A percentile compares a stretch with the other conserved stretches of the same genome.
Conservation (phyloP, 2,888 invertebrate species). For the Bellardia bayeri region DNA sequence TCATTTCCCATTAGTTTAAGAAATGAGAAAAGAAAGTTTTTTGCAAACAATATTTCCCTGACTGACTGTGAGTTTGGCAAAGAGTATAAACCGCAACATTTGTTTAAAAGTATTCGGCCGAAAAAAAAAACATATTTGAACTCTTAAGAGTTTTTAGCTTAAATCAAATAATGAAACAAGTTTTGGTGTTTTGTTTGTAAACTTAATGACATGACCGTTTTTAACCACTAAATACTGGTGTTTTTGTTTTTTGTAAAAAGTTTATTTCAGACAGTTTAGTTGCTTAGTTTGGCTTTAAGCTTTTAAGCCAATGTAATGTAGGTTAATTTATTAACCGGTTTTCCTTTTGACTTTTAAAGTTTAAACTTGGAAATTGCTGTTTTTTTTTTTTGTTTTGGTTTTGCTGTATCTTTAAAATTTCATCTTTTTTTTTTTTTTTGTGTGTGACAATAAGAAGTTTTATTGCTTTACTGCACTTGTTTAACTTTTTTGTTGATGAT, state of each 20-base stretch:
- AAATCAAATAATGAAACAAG: constrained; percentile 43
- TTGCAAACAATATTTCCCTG: too few species aligned
- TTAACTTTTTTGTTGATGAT: constrained; percentile 1
- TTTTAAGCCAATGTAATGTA: constrained; percentile 66
- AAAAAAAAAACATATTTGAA: constrained; percentile 48
- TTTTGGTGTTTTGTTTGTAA: constrained; percentile 9
- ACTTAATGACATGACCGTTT: constrained; percentile 36
- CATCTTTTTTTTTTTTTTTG: constrained; percentile 16
- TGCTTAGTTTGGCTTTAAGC: constrained; percentile 27
- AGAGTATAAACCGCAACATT: constrained; percentile 30
- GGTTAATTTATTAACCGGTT: constrained; percentile 73
- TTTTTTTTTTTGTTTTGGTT: constrained; percentile 6
- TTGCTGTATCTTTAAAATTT: constrained; percentile 8
- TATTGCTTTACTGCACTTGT: constrained; percentile 63
- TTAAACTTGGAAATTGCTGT: constrained; percentile 34
- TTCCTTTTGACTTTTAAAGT: constrained; percentile 47
- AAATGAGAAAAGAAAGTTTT: constrained; percentile 58
- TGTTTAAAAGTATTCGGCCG: constrained; percentile 16
- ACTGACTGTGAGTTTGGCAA: not conserved
- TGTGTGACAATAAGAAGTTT: constrained; percentile 50
- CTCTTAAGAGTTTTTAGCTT: constrained; percentile 41
- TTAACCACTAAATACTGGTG: constrained; percentile 4
- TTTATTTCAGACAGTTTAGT: constrained; percentile 28
- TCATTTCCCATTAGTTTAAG: constrained; percentile 6
- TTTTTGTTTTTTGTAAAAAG: constrained; percentile 3